phyloP scores from a whole-genome alignment of 2,113 vertebrate genomes.

The Dryoscopus gambensis region DNA sequence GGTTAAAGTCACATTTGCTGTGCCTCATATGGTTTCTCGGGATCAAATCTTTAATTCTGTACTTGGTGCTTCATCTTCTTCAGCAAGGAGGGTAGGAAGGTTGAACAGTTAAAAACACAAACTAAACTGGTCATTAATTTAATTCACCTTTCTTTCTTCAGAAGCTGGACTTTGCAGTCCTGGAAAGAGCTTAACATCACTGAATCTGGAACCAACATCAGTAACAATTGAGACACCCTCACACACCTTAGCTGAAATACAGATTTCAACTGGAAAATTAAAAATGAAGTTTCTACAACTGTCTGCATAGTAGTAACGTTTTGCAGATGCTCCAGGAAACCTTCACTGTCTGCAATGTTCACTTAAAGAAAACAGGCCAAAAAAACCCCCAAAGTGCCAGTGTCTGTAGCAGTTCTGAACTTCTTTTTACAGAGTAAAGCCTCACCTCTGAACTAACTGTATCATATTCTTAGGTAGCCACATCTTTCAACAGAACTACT shows the following conservation, averaged over 20 bases:
- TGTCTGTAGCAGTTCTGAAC: neutral
- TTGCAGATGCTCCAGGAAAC: neutral
- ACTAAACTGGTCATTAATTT: neutral
- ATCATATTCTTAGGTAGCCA: neutral
- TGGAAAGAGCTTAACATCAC: neutral
- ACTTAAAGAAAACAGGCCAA: neutral
- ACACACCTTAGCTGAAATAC: neutral
- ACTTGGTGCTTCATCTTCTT: neutral
- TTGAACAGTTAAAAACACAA: neutral
- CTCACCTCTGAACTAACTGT: neutral
- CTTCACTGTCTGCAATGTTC: neutral
- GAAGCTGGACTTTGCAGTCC: neutral
- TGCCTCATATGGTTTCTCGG: neutral
- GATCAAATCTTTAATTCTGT: neutral
- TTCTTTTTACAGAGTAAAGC: neutral
- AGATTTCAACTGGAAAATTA: neutral
- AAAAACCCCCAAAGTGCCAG: rapidly evolving
- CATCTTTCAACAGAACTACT: neutral
- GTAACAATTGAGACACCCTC: neutral
- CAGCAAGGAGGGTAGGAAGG: neutral
- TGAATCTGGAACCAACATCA: neutral
- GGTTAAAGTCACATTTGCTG: neutral
- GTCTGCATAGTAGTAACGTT: neutral
- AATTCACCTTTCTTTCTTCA: neutral
- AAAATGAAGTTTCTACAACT: neutral